Percentiles rank a stretch among this genome's conserved stretches.
Evolutionary conservation across 2,888 invertebrate species (phyloP).

Genomic region (Beris chalybata): DNA sequence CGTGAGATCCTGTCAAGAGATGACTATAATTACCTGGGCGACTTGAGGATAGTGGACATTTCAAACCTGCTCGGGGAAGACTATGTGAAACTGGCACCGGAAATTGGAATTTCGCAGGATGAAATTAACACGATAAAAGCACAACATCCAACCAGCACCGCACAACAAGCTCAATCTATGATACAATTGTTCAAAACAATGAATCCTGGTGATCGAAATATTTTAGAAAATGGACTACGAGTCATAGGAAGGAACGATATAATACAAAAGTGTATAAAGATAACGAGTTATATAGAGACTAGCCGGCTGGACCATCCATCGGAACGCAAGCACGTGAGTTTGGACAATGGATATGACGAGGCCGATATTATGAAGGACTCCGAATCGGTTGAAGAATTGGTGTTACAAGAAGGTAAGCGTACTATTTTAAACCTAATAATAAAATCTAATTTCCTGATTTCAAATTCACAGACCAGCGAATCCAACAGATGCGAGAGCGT

Average conservation of each 20-base stretch:
- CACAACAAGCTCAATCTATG: conserved; percentile 75
- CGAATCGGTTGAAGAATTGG: conserved; percentile 56
- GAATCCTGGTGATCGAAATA: conserved; percentile 58
- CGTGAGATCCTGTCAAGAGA: conserved; percentile 39
- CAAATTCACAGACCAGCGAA: conserved; percentile 49
- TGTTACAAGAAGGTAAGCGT: conserved; percentile 53
- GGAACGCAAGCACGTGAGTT: conserved; percentile 53
- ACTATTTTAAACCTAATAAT: neutral
- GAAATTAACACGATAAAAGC: conserved; percentile 75
- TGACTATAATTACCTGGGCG: conserved; percentile 64
- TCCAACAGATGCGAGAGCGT: conserved; percentile 57
- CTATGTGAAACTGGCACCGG: conserved; percentile 70
- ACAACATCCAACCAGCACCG: conserved; percentile 72
- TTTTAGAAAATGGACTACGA: conserved; percentile 80
- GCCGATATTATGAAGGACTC: conserved; percentile 71
- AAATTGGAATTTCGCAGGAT: conserved; percentile 69
- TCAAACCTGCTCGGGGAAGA: conserved; percentile 73
- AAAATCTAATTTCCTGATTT: conserved; percentile 6
- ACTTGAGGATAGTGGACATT: conserved; percentile 71
- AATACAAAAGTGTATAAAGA: conserved; percentile 76
- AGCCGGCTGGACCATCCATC: conserved; percentile 29
- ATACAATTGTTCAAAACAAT: conserved; percentile 63
- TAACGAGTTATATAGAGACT: conserved; percentile 38
- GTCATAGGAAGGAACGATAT: conserved; percentile 90
- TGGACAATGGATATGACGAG: conserved; percentile 62